Percentiles rank a stretch among this genome's conserved stretches.
Conservation (phyloP, 2,888 invertebrate species). For the Platycnemis pennipes region DNA sequence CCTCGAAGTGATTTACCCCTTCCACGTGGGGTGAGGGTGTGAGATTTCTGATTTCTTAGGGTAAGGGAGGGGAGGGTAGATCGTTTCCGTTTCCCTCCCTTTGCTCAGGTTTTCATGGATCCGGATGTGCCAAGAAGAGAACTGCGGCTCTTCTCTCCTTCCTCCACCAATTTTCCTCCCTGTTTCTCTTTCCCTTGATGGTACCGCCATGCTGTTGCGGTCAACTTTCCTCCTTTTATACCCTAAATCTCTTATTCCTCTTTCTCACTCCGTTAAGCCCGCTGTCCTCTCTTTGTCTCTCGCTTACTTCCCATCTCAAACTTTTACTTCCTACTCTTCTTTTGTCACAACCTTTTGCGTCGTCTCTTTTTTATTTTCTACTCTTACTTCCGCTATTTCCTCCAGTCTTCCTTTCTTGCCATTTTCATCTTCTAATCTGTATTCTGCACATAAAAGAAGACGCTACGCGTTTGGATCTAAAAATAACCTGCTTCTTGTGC, state of each 20-base stretch:
- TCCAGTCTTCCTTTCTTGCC: neutral
- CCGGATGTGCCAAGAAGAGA: neutral
- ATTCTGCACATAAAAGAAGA: too few species aligned
- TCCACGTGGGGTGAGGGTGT: neutral
- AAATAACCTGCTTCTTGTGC: too few species aligned
- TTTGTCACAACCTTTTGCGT: neutral
- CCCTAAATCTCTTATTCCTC: neutral
- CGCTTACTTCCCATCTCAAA: slow-evolving; percentile 1
- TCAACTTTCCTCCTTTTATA: neutral
- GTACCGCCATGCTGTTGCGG: neutral
- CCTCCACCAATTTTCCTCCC: neutral
- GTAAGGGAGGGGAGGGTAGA: neutral
- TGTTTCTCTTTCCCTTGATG: neutral
- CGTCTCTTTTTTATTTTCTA: neutral
- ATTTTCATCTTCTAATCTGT: neutral
- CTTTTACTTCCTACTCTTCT: neutral
- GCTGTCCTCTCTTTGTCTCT: neutral
- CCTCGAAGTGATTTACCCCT: neutral
- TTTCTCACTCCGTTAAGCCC: neutral
- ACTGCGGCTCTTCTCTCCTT: neutral
- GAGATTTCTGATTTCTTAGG: neutral
- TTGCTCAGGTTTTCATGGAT: neutral
- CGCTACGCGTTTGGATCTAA: too few species aligned
- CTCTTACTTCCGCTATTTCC: neutral
- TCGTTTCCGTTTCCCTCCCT: too few species aligned